Evolutionary conservation across 1,140 invertebrate genomes (phyloP), one percentile per base, ranked within the genome.

Genomic region (Macrobrachium nipponense): DNA sequence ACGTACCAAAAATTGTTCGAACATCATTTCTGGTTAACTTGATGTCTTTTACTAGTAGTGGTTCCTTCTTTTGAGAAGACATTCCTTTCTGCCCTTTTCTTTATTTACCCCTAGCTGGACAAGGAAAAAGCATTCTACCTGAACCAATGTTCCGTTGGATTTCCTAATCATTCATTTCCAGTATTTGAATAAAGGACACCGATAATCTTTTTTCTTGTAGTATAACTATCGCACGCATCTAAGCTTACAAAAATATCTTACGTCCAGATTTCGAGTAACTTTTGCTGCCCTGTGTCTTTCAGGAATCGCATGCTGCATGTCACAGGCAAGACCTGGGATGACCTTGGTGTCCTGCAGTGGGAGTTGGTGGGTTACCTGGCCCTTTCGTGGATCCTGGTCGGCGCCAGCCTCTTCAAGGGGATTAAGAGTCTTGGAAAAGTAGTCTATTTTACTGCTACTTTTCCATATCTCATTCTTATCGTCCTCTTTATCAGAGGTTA

Each of bases 401-500:
- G 93, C 90, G 90, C 93, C 82, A 94, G 93, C 90, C 92, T 94
- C 44, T 93, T 93, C 89, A 93, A 93, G 90, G 93, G 94, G 80
- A 93, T 94, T 78, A 93, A 93, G 91, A 92, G 91, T 70, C 94
- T 95, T 2, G 96, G 96, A 78, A 97, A 97, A 92, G 95, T 96
- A 17, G 94, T 95, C 20, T 95, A 95, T 89, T 95, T 95, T 90
- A 95, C 95, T 5, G 90, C 95, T 0, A 90, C 95, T 11, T 96
- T 96, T 90, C 96, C 96, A 2, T 96, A 96, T 90, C 92, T 96
- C 18, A 94, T 96, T 90, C 91, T 96, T 64, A 93, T 94, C 1
- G 94, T 94, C 12, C 91, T 97, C 17, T 91, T 96, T 36, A 91
- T 96, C 51, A 91, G 95, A 88, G 95, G 95, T 89, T 15, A 82